Evolutionary conservation across 2,888 invertebrate genomes (phyloP).

Genomic region (Ochropleura leucogaster): DNA sequence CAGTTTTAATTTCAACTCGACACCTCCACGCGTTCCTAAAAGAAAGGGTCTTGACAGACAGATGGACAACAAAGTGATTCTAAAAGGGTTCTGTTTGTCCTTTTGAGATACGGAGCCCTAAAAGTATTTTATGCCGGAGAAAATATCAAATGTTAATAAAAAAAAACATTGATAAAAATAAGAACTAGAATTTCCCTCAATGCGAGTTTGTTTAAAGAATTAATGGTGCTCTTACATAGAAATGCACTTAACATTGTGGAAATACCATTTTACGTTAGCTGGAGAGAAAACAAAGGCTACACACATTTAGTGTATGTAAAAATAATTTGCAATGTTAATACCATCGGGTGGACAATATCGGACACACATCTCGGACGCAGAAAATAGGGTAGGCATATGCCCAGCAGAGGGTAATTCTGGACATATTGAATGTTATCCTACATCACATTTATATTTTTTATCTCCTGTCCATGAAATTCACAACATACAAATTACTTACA

Average conservation of each 20-base stretch:
- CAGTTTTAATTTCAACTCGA: no score
- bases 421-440: not conserved
- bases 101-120: not conserved
- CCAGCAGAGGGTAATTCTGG: no score
- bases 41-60: no score
- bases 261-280: slow-evolving; percentile 14
- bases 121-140: not conserved
- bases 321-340: slow-evolving; percentile 4
- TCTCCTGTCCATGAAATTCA: not conserved
- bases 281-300: slow-evolving; percentile 3
- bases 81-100: no score
- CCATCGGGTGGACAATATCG: no score
- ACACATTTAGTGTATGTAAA: not conserved
- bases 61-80: no score
- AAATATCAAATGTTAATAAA: not conserved
- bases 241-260: slow-evolving; percentile 8
- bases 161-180: slow-evolving; percentile 12
- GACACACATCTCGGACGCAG: no score
- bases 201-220: slow-evolving; percentile 1
- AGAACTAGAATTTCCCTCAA: slow-evolving; percentile 17
- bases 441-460: not conserved
- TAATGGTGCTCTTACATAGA: not conserved
- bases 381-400: no score
- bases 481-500: slow-evolving; percentile 12
- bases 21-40: no score